These are phyloP conservation scores for Morus bassanus DNA, from an alignment of 2,797 vertebrate genomes.

Conservation along the genomic window DNA sequence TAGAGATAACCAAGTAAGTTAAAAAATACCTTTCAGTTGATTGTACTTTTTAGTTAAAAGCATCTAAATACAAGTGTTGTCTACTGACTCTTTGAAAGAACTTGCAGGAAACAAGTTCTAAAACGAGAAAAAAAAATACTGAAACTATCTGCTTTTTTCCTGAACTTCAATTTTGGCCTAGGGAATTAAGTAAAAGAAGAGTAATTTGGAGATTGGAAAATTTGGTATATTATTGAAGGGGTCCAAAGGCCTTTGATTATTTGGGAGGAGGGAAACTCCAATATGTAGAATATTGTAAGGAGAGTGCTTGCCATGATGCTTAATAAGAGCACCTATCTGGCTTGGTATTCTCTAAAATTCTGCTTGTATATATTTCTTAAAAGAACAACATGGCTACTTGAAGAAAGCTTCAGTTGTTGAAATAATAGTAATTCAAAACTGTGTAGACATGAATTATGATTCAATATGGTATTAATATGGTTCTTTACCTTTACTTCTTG, in stretches of 20 bases:
- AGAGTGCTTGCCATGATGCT: neutral
- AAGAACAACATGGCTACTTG: neutral
- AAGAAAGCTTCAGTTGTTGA: neutral
- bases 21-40: neutral
- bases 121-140: neutral
- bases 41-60: neutral
- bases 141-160: neutral
- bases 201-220: neutral
- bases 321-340: neutral
- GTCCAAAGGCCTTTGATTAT: neutral
- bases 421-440: neutral
- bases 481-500: neutral
- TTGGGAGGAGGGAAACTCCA: neutral
- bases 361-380: neutral
- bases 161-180: neutral
- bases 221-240: neutral
- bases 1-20: conserved; percentile 83
- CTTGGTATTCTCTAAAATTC: neutral
- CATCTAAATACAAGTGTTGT: neutral
- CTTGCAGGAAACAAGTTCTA: neutral
- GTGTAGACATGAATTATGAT: neutral
- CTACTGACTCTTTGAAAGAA: neutral
- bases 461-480: neutral
- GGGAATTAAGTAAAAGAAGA: neutral
- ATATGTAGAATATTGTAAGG: neutral